Evolutionary conservation across 2,888 invertebrate species (phyloP).

Genomic region (Anthophora plumipes): DNA sequence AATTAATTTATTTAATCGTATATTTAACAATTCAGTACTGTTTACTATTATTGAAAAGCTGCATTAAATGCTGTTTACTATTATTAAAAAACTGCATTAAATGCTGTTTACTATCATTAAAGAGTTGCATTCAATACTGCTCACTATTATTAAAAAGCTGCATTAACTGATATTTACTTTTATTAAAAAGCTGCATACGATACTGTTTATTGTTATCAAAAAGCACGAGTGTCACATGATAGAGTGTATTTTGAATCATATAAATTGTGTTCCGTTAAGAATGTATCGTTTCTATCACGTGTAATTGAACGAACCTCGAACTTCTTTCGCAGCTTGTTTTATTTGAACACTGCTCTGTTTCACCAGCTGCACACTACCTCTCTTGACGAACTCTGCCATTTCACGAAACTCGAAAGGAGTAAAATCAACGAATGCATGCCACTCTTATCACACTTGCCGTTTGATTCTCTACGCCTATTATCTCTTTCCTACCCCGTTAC

Average conservation of each 20-base stretch:
- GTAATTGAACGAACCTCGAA: slow-evolving; percentile 84
- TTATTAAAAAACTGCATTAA: too few species aligned
- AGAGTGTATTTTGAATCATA: too few species aligned
- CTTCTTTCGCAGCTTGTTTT: slow-evolving; percentile 86
- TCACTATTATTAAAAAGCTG: neutral
- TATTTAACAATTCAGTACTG: too few species aligned
- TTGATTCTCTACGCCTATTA: slow-evolving; percentile 70
- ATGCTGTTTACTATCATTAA: too few species aligned
- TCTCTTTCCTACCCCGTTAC: slow-evolving; percentile 66
- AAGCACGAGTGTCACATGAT: too few species aligned
- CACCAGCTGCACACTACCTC: slow-evolving; percentile 82
- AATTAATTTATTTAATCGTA: too few species aligned
- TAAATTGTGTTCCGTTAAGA: neutral
- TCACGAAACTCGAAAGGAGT: slow-evolving; percentile 73
- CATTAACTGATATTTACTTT: neutral
- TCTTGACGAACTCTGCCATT: slow-evolving; percentile 82
- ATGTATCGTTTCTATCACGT: neutral
- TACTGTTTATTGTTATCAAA: too few species aligned
- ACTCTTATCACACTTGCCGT: slow-evolving; percentile 70
- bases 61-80: too few species aligned
- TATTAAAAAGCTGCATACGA: too few species aligned
- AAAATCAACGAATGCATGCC: slow-evolving; percentile 63
- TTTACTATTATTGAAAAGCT: too few species aligned
- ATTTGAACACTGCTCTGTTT: slow-evolving; percentile 86
- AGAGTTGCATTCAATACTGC: too few species aligned